phyloP scores from a whole-genome alignment of 2,797 vertebrate genomes.

The Odontamblyopus lacepedii region DNA sequence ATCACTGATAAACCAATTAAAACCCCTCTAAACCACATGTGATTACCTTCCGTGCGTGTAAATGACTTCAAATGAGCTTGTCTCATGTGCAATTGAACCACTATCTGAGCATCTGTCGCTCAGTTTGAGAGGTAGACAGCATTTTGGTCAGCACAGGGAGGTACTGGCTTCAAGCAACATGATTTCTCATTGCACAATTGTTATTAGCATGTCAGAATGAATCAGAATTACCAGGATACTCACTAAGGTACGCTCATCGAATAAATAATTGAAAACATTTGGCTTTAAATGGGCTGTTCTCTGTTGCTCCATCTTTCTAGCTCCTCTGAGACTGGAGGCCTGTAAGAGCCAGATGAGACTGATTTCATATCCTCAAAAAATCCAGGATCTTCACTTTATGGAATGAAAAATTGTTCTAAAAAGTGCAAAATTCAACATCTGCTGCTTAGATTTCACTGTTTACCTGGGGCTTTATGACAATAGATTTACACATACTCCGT shows the following conservation, averaged over 20 bases:
- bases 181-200: conserved; percentile 27
- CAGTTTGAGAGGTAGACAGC: conserved; percentile 35
- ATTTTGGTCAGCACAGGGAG: conserved; percentile 31
- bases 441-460: conserved; percentile 1
- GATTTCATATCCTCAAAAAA: background rate
- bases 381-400: conserved; percentile 1
- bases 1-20: conserved; percentile 6
- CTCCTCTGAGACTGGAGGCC: background rate
- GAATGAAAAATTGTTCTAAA: background rate
- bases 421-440: conserved; percentile 9
- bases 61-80: conserved; percentile 1
- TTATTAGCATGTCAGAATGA: conserved; percentile 31
- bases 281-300: background rate
- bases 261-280: conserved; percentile 15
- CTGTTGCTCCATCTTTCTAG: background rate
- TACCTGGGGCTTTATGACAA: background rate
- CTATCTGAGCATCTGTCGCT: conserved; percentile 1
- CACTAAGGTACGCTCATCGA: conserved; percentile 9
- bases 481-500: background rate
- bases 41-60: background rate
- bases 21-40: too few species aligned
- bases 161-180: conserved; percentile 36
- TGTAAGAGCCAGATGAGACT: background rate
- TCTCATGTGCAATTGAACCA: conserved; percentile 2
- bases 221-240: conserved; percentile 23